A percentile compares a stretch with the other conserved stretches of the same genome.
phyloP scores from a whole-genome alignment of 2,113 vertebrate species.

The Perccottus glenii region DNA sequence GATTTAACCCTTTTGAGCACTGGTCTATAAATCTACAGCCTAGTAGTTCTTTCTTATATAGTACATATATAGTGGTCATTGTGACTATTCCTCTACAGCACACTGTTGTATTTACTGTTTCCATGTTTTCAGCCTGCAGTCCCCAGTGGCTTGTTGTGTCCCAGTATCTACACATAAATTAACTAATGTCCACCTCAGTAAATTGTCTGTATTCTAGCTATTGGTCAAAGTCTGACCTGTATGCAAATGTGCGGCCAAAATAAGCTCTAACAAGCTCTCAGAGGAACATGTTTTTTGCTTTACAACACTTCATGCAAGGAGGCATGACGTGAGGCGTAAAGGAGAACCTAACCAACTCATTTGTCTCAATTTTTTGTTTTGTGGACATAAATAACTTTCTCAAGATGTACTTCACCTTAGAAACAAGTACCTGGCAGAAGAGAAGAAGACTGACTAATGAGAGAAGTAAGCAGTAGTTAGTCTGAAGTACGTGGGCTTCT shows the following conservation, averaged over 20 bases:
- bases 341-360: not conserved
- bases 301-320: slow-evolving; percentile 11
- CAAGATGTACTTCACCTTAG: not conserved
- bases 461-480: slow-evolving; percentile 9
- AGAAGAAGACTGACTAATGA: slow-evolving; percentile 3
- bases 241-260: slow-evolving; percentile 67
- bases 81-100: too few relatives aligned
- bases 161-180: slow-evolving; percentile 21
- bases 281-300: slow-evolving; percentile 31
- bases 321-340: not conserved
- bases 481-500: slow-evolving; percentile 4
- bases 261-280: slow-evolving; percentile 53
- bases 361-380: slow-evolving; percentile 17
- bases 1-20: too few relatives aligned
- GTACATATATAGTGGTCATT: too few relatives aligned
- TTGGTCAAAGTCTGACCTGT: slow-evolving; percentile 46
- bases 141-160: not conserved
- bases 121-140: not conserved
- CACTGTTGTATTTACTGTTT: not conserved
- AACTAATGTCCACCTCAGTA: slow-evolving; percentile 10
- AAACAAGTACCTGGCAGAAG: slow-evolving; percentile 12
- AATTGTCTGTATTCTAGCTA: slow-evolving; percentile 11
- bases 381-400: slow-evolving; percentile 1
- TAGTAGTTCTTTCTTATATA: too few relatives aligned
- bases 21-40: too few relatives aligned